Evolutionary conservation across 2,888 invertebrate species (phyloP).

Genomic region (Netelia inedita): DNA sequence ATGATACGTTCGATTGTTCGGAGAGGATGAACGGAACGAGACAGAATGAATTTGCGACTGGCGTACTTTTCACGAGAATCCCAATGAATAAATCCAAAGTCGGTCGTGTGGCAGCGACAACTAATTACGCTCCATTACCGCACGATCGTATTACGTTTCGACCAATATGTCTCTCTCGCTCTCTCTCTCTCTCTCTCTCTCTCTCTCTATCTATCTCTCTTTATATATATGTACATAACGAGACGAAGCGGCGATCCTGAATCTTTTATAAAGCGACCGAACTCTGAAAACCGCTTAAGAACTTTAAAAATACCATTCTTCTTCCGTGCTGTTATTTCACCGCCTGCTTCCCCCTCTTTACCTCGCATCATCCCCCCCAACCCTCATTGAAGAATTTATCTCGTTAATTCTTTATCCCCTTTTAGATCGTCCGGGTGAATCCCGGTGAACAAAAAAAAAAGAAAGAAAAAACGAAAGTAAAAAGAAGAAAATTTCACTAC

Average conservation of each 20-base stretch:
- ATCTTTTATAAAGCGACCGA: conserved; percentile 44
- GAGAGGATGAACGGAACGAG: conserved; percentile 25
- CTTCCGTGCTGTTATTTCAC: conserved; percentile 7
- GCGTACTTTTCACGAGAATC: conserved; percentile 46
- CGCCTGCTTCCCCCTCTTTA: background rate
- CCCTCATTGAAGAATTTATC: conserved; percentile 52
- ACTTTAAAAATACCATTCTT: conserved; percentile 49
- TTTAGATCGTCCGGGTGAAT: conserved; percentile 39
- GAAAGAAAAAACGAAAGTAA: background rate
- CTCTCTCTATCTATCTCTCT: background rate
- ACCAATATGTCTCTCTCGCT: background rate
- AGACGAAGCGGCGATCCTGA: conserved; percentile 9
- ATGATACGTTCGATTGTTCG: conserved; percentile 29
- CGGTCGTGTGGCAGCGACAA: conserved; percentile 56
- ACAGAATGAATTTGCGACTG: conserved; percentile 56
- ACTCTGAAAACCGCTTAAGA: conserved; percentile 44
- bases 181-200: background rate
- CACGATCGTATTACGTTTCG: conserved; percentile 37
- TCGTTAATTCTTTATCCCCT: conserved; percentile 59
- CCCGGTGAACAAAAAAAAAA: background rate
- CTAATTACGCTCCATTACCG: conserved; percentile 64
- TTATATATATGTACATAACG: background rate
- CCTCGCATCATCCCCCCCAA: background rate
- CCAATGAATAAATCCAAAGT: conserved; percentile 56
- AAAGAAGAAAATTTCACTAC: background rate